Evolutionary conservation across 35 echinoderm and acorn worm genomes (phyloP).

Genomic region (Strongylocentrotus purpuratus): DNA sequence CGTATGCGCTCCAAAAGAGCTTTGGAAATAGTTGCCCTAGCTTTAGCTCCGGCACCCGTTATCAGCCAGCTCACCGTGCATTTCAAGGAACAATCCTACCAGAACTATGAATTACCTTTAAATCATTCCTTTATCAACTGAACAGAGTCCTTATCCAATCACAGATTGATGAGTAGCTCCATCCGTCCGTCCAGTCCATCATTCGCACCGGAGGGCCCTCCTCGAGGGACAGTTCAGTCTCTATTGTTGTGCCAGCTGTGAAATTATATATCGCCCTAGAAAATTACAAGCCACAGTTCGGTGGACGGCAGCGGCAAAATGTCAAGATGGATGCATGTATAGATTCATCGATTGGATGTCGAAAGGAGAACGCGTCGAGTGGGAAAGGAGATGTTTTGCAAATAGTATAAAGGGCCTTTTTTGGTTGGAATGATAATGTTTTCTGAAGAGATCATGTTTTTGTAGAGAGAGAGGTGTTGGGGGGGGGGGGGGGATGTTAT

Average conservation of each 20-base stretch:
- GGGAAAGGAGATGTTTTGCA: background rate
- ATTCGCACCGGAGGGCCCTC: background rate
- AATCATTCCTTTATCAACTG: background rate
- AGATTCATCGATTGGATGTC: background rate
- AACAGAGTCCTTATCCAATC: background rate
- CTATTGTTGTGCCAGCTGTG: background rate
- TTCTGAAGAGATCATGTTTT: background rate
- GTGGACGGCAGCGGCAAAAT: background rate
- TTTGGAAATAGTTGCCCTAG: too few relatives aligned
- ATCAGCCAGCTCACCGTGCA: too few relatives aligned
- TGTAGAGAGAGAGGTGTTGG: background rate
- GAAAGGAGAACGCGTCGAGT: background rate
- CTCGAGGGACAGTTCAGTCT: background rate
- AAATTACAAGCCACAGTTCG: background rate
- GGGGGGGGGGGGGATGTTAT: background rate
- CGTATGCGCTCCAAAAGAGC: too few relatives aligned
- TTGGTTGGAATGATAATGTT: background rate
- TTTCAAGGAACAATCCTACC: too few relatives aligned
- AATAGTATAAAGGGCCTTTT: background rate
- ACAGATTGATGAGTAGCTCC: background rate
- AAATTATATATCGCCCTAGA: constrained; percentile 13
- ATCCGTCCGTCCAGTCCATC: background rate
- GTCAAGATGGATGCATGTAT: background rate
- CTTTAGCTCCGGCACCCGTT: too few relatives aligned
- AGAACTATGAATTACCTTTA: too few relatives aligned